Conservation (phyloP, 2,113 vertebrate genomes). For the Oxyruncus cristatus region DNA sequence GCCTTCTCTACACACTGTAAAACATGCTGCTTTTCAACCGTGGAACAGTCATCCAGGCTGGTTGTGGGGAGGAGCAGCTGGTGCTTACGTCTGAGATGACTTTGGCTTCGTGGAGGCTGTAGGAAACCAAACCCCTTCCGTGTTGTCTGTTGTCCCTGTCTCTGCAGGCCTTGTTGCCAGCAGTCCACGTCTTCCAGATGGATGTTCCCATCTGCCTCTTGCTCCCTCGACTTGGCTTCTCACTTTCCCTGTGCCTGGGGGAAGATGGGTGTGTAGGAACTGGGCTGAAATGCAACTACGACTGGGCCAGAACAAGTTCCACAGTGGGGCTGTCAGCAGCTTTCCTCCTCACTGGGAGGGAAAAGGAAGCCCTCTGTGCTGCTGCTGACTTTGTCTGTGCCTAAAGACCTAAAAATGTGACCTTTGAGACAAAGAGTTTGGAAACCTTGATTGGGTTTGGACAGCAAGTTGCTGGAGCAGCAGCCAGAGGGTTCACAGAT, state of each 20-base stretch:
- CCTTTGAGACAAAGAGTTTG: background rate
- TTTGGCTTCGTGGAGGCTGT: background rate
- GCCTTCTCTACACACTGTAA: background rate
- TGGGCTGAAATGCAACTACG: background rate
- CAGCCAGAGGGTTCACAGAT: background rate
- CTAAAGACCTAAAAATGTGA: background rate
- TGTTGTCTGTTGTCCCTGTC: background rate
- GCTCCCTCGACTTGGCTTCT: background rate
- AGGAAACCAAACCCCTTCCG: accelerated
- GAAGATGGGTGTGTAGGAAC: background rate
- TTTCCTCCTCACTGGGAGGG: background rate
- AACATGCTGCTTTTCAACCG: background rate
- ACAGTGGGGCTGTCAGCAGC: background rate
- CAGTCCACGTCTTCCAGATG: background rate
- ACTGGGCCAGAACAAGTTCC: background rate
- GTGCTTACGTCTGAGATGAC: background rate
- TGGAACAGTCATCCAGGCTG: background rate
- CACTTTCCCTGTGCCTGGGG: background rate
- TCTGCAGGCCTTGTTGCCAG: background rate
- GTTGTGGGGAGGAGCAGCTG: background rate
- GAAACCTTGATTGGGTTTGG: background rate
- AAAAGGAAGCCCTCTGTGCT: background rate
- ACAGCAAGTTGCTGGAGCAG: background rate
- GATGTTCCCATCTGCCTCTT: background rate
- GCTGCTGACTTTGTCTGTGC: background rate